Evolutionary conservation across 2,888 invertebrate species (phyloP).

Genomic region (Eupithecia insigniata): DNA sequence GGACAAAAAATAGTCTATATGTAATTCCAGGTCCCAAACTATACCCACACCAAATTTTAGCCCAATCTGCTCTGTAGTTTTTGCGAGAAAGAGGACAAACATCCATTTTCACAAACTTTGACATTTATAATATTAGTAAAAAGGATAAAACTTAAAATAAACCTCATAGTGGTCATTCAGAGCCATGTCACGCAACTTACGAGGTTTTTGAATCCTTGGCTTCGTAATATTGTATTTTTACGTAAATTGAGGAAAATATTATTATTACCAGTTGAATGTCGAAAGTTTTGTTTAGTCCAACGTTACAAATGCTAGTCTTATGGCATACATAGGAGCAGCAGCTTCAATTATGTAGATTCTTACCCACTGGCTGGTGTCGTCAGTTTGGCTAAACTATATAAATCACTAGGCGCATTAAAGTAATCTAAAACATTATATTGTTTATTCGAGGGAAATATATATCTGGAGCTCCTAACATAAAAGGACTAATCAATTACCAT

Average conservation of each 20-base stretch:
- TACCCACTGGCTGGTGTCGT: neutral
- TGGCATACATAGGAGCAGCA: neutral
- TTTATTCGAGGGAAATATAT: too few relatives aligned
- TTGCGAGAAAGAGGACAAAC: too few relatives aligned
- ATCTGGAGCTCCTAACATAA: too few relatives aligned
- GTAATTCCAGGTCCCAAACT: too few relatives aligned
- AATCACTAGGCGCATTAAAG: neutral
- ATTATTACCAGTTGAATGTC: neutral
- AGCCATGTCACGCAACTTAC: conserved; percentile 4
- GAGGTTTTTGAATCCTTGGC: neutral
- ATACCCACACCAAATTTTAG: too few relatives aligned
- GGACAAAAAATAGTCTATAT: too few relatives aligned
- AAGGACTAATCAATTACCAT: too few relatives aligned
- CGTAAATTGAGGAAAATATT: conserved; percentile 2
- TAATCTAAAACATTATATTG: too few relatives aligned
- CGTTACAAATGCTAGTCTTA: neutral
- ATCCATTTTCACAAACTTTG: too few relatives aligned
- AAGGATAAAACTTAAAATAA: neutral
- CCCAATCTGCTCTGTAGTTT: too few relatives aligned
- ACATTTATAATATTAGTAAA: too few relatives aligned
- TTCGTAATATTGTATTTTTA: neutral
- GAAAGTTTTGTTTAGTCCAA: neutral
- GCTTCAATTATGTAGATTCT: neutral
- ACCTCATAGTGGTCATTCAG: neutral
- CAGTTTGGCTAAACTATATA: neutral